Base-by-base conservation (phyloP, 2,797 vertebrate species). In the Gymnocypris eckloni region DNA sequence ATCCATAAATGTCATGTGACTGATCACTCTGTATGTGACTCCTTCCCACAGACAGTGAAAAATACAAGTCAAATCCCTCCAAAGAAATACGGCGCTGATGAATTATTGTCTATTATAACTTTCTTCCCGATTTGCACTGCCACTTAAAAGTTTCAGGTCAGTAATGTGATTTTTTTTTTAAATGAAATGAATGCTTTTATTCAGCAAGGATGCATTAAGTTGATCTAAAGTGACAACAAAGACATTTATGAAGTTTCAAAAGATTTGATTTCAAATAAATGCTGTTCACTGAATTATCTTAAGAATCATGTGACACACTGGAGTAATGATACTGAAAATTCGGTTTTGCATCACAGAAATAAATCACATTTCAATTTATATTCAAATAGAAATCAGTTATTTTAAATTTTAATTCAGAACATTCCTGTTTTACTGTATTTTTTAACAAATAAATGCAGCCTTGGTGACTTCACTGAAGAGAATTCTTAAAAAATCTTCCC, bases 1-100 rank as follows among this genome's bases (percentile, higher is more conserved):
- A 18, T 54, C 54, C 37, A 79, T 79, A 61, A 79, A 79, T 45
- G 77, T 43, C 76, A 78, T 61, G 37, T 61, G 39, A 61, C 39
- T 61, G 39, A 79, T 79, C 56, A 18, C 54, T 25, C 33, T 79
- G 37, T 41, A 43, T 4, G 37, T 61, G 76, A 54, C 76, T 61
- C 39, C 56, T 28, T 16, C 56, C 77, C 33, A 77, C 33, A 39
- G 6, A 77, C 33, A 16, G 76, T 25, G 54, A 43, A 43, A 78
- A 25, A 25, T 43, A 25, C 54, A 61, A 61, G 39, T 61, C 76
- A 43, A 43, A 43, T 43, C 41, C 41, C 41, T 43, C 41, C 41
- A 43, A 43, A 43, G 8, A 43, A 43, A 43, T 20, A 50, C 9
- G 0, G n/a, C 16, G 2, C 72, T 52, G 72, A 75, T 75, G 15